Conservation (phyloP, 2,113 vertebrate genomes). For the Nymphicus hollandicus region DNA sequence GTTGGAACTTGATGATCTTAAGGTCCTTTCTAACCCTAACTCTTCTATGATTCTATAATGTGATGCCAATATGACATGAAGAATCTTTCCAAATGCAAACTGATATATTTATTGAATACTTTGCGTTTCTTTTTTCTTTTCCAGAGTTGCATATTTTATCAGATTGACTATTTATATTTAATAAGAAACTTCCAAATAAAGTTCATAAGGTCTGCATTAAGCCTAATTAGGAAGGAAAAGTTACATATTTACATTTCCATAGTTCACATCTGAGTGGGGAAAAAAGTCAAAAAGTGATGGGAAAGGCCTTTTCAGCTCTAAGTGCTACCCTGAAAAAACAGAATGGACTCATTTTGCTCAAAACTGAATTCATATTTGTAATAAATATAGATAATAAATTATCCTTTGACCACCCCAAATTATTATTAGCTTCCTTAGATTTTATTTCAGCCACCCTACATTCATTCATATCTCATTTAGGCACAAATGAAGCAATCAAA, state of each 20-base stretch:
- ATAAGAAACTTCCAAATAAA: neutral
- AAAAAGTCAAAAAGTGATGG: neutral
- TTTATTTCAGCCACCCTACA: neutral
- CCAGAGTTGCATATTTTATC: neutral
- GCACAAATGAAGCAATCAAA: neutral
- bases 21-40: neutral
- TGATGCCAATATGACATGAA: accelerated
- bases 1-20: neutral
- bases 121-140: neutral
- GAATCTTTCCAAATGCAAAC: neutral
- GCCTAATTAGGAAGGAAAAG: neutral
- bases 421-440: neutral
- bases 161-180: neutral
- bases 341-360: neutral
- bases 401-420: neutral
- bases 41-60: neutral
- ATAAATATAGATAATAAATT: neutral
- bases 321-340: neutral
- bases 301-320: neutral
- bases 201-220: neutral
- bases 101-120: neutral
- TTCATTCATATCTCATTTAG: neutral
- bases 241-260: neutral
- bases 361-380: neutral
- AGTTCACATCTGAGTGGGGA: neutral